Base-by-base conservation (phyloP, 2,113 vertebrate genomes). In the Etia nguti region DNA sequence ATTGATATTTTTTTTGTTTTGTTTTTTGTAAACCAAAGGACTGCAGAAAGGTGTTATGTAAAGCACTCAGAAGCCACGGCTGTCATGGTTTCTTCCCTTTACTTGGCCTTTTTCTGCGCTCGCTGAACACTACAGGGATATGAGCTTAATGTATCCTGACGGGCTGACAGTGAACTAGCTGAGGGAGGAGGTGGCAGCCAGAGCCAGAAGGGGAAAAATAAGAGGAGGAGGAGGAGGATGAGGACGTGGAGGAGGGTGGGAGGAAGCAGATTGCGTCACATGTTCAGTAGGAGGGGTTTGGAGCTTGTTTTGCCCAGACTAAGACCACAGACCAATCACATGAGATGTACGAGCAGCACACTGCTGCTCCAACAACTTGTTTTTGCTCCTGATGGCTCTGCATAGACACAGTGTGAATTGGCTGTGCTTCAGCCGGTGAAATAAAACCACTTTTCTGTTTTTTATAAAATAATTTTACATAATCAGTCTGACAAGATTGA, bases 61-160 rank as follows among this genome's bases (percentile, higher is more conserved):
- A 88, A 87, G 65, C 90, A 36, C 56, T 83, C 12, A 26, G 20
- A 22, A 85, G 55, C 88, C 50, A 11, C 26, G 38, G n/a, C 83
- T 87, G 11, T 80, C 87, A 54, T 82, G 24, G 5, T n/a, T 70
- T 81, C 60, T 81, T 68, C 60, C n/a, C 41, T 79, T 60, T 80
- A 65, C 82, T 79, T 68, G 16, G 79, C 22, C 86, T 87, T 89
- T 89, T 57, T 84, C 79, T 81, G 18, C 26, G 50, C 90, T 88
- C 26, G 9, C 31, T 80, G 82, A 89, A 75, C 83, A 86, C 85
- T 54, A 68, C 79, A 57, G 73, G 55, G 18, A 31, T 85, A 84
- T 84, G 91, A 95, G 91, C 92, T 91, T 93, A 87, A 95, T 91
- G 82, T 82, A 83, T 94, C 92, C 93, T 93, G 94, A 94, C 92